Evolutionary conservation across 2,888 invertebrate genomes (phyloP), one percentile per base, ranked within the genome.

Genomic region (Thereva nobilitata): DNA sequence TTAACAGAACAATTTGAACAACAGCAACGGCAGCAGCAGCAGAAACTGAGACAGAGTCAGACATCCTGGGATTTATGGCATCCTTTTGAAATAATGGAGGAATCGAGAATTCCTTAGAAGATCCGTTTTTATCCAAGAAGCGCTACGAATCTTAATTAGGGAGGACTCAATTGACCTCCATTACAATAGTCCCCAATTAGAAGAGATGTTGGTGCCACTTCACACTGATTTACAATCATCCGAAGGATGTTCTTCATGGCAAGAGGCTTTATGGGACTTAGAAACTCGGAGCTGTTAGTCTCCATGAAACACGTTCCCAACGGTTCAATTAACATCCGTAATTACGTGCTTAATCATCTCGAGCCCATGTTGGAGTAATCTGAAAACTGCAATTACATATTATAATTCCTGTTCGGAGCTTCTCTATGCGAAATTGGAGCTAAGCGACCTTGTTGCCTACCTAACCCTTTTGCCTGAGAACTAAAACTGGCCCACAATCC

Each of bases 271-370:
- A 44, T 42, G 42, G 5, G 56, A 44, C 44, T 56, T 34, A 34
- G 4, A 23, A 23, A 23, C 23, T 23, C 35, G 12, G 9, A 23
- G 44, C 35, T 5, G 44, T 56, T 56, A 56, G 44, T 56, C 56
- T 44, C 34, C 8, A 35, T 42, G 6, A 56, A 44, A 56, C 44
- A 56, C 35, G 42, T 35, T 44, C 8, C 56, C 56, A 35, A 34
- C 34, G 35, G 44, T 7, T 44, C 41, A 56, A 41, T 56, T 56
- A 56, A 56, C 56, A 56, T 56, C 42, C 41, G 34, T 56, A 56
- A 56, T 56, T 56, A 56, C 56, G 35, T 35, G 23, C 34, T 56
- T 56, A 44, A 56, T 42, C 56, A 56, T 56, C 44, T 56, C 56
- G n/a, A 23, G 23, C 34, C 6, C 42, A 44, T 56, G 56, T 42